Percentiles rank a stretch among this genome's conserved stretches.
These are phyloP conservation scores for Idaea straminata DNA, from an alignment of 2,888 invertebrate species.

Conservation along the genomic window DNA sequence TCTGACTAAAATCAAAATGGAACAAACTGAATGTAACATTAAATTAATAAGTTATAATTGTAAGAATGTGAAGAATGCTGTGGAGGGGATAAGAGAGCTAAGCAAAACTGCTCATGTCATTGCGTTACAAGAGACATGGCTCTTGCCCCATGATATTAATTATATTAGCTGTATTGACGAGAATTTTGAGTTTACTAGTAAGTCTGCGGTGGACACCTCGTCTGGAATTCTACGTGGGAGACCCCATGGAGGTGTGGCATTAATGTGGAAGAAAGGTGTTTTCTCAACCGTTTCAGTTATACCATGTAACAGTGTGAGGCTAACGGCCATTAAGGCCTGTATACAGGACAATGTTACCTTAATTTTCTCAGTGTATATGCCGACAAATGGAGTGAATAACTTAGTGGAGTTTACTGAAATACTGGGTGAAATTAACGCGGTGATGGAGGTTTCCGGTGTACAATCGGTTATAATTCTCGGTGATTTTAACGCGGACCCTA, in stretches of 20 bases:
- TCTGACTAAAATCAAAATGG: slow-evolving; percentile 2
- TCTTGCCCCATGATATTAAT: slow-evolving; percentile 27
- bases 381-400: slow-evolving; percentile 25
- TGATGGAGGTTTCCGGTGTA: slow-evolving; percentile 5
- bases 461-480: slow-evolving; percentile 8
- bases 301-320: slow-evolving; percentile 22
- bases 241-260: slow-evolving; percentile 23
- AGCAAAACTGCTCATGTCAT: slow-evolving; percentile 23
- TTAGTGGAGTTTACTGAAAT: slow-evolving; percentile 24
- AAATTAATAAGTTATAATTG: slow-evolving; percentile 31
- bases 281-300: slow-evolving; percentile 27
- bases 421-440: slow-evolving; percentile 8
- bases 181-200: slow-evolving; percentile 26
- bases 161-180: slow-evolving; percentile 22
- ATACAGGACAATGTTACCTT: slow-evolving; percentile 14
- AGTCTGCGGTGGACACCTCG: slow-evolving; percentile 31
- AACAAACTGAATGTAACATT: slow-evolving; percentile 3
- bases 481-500: slow-evolving; percentile 12
- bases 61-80: slow-evolving; percentile 24
- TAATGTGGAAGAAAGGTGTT: slow-evolving; percentile 28
- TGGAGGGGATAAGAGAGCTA: slow-evolving; percentile 21
- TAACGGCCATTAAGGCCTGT: slow-evolving; percentile 15
- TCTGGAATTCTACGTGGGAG: slow-evolving; percentile 24
- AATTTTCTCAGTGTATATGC: slow-evolving; percentile 32
- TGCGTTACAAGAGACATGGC: slow-evolving; percentile 31